Percentiles rank a stretch among this genome's conserved stretches.
Conservation (phyloP, 2,888 invertebrate genomes). For the Cephus sareptanus region DNA sequence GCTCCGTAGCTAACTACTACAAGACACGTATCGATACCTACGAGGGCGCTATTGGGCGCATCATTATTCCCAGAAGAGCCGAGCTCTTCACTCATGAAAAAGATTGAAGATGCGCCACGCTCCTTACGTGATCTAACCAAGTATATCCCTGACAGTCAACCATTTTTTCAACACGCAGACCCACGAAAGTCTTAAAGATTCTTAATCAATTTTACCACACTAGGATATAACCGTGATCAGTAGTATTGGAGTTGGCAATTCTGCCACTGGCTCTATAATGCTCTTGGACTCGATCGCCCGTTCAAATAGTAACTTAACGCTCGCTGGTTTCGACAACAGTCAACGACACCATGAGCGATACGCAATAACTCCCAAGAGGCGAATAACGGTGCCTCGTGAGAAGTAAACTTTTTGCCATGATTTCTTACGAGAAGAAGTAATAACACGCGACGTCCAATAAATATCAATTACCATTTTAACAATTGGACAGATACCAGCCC, state of each 20-base stretch:
- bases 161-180: not conserved
- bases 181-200: not conserved
- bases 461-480: not conserved
- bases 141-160: not conserved
- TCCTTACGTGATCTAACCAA: not conserved
- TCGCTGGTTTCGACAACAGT: not conserved
- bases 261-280: not conserved
- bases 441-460: not conserved
- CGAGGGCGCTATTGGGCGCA: conserved; percentile 12
- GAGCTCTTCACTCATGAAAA: conserved; percentile 14
- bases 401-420: not conserved
- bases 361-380: not conserved
- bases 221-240: not conserved
- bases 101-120: conserved; percentile 18
- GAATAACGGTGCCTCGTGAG: not conserved
- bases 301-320: not conserved
- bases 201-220: not conserved
- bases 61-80: conserved; percentile 21
- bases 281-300: not conserved
- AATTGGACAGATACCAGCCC: not conserved
- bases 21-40: conserved; percentile 9
- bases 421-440: not conserved
- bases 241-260: not conserved
- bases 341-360: not conserved
- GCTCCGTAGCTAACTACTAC: conserved; percentile 14